phyloP scores from a whole-genome alignment of 2,888 invertebrate genomes.

The Aporophyla nigra region DNA sequence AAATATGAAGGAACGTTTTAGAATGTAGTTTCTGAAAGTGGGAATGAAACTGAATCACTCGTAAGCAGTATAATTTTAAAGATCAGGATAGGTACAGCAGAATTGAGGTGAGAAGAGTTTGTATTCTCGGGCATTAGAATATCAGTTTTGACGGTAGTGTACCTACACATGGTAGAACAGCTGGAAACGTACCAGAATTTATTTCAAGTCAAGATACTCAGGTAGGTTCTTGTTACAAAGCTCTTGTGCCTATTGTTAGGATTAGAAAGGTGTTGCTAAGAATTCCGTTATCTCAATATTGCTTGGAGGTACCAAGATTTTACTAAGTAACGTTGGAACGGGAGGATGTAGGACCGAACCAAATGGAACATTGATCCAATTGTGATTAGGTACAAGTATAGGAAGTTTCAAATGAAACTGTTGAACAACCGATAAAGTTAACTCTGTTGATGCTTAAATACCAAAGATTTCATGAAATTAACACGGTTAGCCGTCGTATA shows the following conservation, averaged over 20 bases:
- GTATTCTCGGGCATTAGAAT: neutral
- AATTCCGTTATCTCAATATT: constrained; percentile 20
- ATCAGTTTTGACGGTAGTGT: no score
- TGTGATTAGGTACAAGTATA: neutral
- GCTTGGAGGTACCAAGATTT: no score
- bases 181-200: neutral
- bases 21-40: no score
- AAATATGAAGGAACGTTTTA: no score
- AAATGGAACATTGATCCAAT: neutral
- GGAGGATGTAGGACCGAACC: neutral
- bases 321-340: neutral
- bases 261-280: constrained; percentile 19
- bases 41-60: no score
- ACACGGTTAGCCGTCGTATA: neutral
- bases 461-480: neutral
- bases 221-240: constrained; percentile 2
- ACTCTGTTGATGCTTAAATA: neutral
- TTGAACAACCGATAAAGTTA: neutral
- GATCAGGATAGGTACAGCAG: neutral
- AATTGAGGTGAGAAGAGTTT: no score
- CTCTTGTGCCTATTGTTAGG: constrained; percentile 7
- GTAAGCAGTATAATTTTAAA: no score
- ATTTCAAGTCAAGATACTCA: neutral
- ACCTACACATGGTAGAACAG: neutral
- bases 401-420: neutral